Base-by-base conservation (phyloP, 2,888 invertebrate species). In the Lithophane semibrunnea region DNA sequence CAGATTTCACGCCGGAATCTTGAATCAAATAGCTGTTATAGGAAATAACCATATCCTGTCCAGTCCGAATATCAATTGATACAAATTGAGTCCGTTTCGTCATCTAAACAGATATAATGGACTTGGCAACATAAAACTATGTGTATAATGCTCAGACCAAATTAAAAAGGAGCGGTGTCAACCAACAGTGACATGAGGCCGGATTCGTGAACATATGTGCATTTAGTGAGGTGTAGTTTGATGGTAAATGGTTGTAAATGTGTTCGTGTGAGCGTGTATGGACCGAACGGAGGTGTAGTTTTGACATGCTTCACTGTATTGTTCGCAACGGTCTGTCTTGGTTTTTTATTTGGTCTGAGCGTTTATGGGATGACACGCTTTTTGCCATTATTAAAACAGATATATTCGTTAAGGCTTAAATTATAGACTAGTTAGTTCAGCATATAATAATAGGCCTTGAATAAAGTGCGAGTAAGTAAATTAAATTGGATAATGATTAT, bases 41-140 rank as follows among this genome's bases (percentile, higher is more conserved):
- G 68, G 72, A 77, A n/a, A 75, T 82, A 63, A 69, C 60, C 56
- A 75, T 79, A 73, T 88, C 86, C 88, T 78, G 87, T 70, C 77
- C 58, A 8, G 37, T 75, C 75, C 77, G 74, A 47, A 74, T 84
- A 80, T 80, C 87, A 90, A 90, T 90, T 90, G 90, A 83, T 78
- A 75, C 77, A 88, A 89, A 89, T 90, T 89, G 86, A 65, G 54
- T 16, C 65, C 12, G 69, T 83, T 86, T 85, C 77, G 81, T 80
- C 83, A 81, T 72, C 52, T 42, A 54, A 37, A 37, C 52, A 47
- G n/a, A 42, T 24, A 21, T 29, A 29, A 73, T 49, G n/a, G 75
- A 18, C 70, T 10, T 47, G 29, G 44, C 21, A 44, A 64, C 70
- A 54, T 73, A 54, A 56, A 79, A 49, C 29, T 24, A 58, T 21